These are phyloP conservation scores for Aeoliscus strigatus DNA, from an alignment of 2,797 vertebrate genomes.

Conservation along the genomic window DNA sequence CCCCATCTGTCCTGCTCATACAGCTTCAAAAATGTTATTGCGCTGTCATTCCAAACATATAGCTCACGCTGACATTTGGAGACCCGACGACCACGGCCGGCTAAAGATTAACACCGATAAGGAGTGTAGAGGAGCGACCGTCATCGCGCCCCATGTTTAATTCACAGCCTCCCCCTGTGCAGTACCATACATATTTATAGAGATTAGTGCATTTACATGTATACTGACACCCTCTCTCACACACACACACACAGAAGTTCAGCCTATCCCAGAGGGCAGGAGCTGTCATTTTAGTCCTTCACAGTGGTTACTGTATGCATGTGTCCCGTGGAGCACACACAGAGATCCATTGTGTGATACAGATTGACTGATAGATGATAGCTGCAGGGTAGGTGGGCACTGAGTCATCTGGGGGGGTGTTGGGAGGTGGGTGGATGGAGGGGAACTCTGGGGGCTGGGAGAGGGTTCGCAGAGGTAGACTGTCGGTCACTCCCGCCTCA, in stretches of 20 bases:
- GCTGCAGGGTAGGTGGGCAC: conserved; percentile 63
- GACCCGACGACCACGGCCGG: conserved; percentile 41
- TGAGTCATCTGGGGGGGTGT: conserved; percentile 59
- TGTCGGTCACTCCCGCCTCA: conserved; percentile 43
- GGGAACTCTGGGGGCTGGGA: conserved; percentile 31
- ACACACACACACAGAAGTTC: conserved; percentile 42
- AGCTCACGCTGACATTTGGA: too few species aligned
- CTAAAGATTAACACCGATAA: conserved; percentile 53
- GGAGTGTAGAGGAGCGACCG: conserved; percentile 24
- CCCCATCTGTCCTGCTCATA: too few species aligned
- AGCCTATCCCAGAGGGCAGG: conserved; percentile 48
- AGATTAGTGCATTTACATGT: conserved; percentile 56
- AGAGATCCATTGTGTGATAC: conserved; percentile 37
- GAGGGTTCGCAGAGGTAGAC: conserved; percentile 35
- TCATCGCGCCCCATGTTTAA: conserved; percentile 60
- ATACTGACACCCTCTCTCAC: conserved; percentile 30
- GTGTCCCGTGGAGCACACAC: conserved; percentile 35
- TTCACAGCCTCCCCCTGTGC: conserved; percentile 49
- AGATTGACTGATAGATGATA: conserved; percentile 72
- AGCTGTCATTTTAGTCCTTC: conserved; percentile 62
- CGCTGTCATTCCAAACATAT: too few species aligned
- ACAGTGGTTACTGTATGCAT: conserved; percentile 45
- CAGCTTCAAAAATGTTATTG: too few species aligned
- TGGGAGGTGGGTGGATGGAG: conserved; percentile 36
- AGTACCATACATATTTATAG: conserved; percentile 68